A percentile compares a stretch with the other conserved stretches of the same genome.
Evolutionary conservation across 2,113 vertebrate genomes (phyloP).

Genomic region (Garra rufa): DNA sequence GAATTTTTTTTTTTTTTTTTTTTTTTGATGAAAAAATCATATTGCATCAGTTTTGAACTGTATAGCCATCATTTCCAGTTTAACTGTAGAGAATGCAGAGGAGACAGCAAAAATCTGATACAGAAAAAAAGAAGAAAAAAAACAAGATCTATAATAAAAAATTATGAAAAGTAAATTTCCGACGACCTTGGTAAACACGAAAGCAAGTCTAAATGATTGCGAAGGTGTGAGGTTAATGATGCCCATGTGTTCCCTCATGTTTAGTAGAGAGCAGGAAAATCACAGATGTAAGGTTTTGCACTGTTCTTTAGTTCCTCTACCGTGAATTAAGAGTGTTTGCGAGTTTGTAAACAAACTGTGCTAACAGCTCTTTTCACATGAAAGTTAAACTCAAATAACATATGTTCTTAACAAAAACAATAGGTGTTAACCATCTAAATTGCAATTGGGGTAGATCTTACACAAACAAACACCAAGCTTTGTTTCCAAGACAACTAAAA

Average conservation of each 20-base stretch:
- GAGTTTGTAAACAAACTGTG: conserved; percentile 79
- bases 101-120: not conserved
- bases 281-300: conserved; percentile 69
- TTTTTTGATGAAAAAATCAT: too few species aligned
- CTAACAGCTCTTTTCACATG: conserved; percentile 77
- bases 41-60: not conserved
- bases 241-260: conserved; percentile 50
- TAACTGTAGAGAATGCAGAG: not conserved
- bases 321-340: conserved; percentile 77
- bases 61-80: not conserved
- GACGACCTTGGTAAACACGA: conserved; percentile 31
- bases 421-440: conserved; percentile 81
- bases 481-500: conserved; percentile 83
- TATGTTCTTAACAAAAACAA: conserved; percentile 79
- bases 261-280: conserved; percentile 44
- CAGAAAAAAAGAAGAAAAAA: not conserved
- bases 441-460: conserved; percentile 78
- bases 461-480: conserved; percentile 83
- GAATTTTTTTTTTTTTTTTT: too few species aligned
- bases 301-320: conserved; percentile 77
- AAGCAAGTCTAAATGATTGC: conserved; percentile 69
- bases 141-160: not conserved
- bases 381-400: conserved; percentile 81
- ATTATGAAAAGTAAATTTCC: not conserved
- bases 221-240: conserved; percentile 76